Evolutionary conservation across 1,140 invertebrate genomes (phyloP).

Genomic region (Brachionus rotundiformis): DNA sequence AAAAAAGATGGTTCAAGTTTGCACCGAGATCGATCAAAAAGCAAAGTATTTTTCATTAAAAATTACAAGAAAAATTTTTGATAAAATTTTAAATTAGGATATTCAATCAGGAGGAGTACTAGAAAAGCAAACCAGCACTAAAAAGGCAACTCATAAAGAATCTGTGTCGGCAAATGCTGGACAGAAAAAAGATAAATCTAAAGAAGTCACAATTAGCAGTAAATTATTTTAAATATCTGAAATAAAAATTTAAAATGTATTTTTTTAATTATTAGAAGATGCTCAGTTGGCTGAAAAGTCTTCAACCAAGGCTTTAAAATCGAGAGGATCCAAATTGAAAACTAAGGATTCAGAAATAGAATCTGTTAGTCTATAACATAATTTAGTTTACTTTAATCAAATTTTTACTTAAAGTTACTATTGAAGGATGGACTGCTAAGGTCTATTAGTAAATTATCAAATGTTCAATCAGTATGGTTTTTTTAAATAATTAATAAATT

Average conservation of each 20-base stretch:
- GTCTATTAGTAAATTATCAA: conserved; percentile 25
- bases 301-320: background rate
- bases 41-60: conserved; percentile 16
- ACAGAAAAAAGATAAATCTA: conserved; percentile 35
- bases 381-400: background rate
- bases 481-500: background rate
- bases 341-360: conserved; percentile 2
- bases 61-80: no score
- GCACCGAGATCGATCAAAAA: conserved; percentile 18
- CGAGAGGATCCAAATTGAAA: background rate
- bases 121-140: background rate
- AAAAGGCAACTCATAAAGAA: background rate
- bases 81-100: background rate
- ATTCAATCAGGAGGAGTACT: background rate
- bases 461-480: background rate
- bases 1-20: background rate
- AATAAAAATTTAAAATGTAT: background rate
- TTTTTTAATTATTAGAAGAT: background rate
- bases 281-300: background rate
- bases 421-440: background rate
- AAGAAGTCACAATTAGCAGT: conserved; percentile 7
- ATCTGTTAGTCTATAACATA: background rate
- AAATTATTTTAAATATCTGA: background rate
- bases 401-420: no score
- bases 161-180: background rate